Base-by-base conservation (phyloP, 1,140 invertebrate genomes). In the Diploscapter pachys region DNA sequence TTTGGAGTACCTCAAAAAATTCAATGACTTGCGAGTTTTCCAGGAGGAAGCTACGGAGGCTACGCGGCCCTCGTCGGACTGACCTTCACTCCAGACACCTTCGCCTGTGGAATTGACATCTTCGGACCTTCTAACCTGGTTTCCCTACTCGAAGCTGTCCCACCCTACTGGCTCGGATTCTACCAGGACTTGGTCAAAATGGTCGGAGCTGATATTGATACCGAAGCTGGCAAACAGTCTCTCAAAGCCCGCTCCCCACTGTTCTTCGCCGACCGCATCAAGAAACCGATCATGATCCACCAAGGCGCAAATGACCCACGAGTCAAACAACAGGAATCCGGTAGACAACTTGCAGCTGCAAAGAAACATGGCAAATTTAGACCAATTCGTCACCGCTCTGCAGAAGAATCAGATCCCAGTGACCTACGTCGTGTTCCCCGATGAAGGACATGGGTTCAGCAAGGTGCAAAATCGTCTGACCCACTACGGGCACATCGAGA, bases 31-130 rank as follows among this genome's bases (percentile, higher is more conserved):
- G 31, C 31, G 31, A 31, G 31, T 31, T 31, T 31, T 31, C 31
- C 31, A 31, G 31, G 31, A 31, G 82, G 82, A 49, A 80, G 78
- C 63, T 83, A 83, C 72, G 82, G 82, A 6, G 82, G 83, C 3
- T 84, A 84, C 73, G 83, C 85, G 5, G 85, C 84, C 3, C 81
- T 85, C 48, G 84, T 86, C n/a, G 83, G 83, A 51, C 74, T 85
- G 66, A 85, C 82, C 13, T 86, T 86, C 65, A 86, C 84, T 4
- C 84, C 83, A 2, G 84, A 85, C 52, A 76, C 80, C n/a, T 85
- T 85, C 71, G 81, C 84, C 3, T 85, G 83, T 59, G 83, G 83
- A 49, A 81, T 85, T 53, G 83, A 85, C 68, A 86, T 85, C 68
- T 84, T 85, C 49, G 83, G 83, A 11, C 83, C 83, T 53, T 78